Evolutionary conservation across 2,888 invertebrate species (phyloP).

Genomic region (Callinectes sapidus): DNA sequence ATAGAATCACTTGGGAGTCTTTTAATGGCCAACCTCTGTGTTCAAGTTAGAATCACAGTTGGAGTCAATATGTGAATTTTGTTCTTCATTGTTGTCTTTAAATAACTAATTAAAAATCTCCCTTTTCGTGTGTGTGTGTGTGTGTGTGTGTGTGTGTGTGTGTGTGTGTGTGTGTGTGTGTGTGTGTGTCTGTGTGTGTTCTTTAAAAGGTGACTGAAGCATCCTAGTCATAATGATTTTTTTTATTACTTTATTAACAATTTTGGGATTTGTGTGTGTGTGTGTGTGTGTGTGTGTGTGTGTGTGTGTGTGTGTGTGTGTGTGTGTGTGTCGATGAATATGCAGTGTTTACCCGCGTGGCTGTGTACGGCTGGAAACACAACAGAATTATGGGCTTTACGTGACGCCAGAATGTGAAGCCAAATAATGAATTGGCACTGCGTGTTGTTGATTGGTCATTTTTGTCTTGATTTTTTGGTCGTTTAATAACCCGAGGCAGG

Average conservation of each 20-base stretch:
- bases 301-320: conserved; percentile 28
- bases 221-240: background rate
- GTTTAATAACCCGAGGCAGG: background rate
- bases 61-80: too few relatives aligned
- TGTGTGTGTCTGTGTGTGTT: conserved; percentile 13
- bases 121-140: background rate
- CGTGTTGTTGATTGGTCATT: background rate
- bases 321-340: background rate
- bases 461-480: background rate
- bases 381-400: conserved; percentile 6
- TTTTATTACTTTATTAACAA: background rate
- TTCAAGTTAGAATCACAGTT: too few relatives aligned
- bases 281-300: background rate
- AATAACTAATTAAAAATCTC: background rate
- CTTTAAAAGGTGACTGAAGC: background rate
- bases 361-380: conserved; percentile 15
- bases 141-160: background rate
- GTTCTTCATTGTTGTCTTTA: background rate
- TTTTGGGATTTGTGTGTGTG: background rate
- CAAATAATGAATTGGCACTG: background rate
- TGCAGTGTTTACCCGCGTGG: background rate
- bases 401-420: background rate
- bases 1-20: too few relatives aligned
- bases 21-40: too few relatives aligned
- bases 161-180: background rate